Evolutionary conservation across 1,140 invertebrate genomes (phyloP), one percentile per base, ranked within the genome.

Genomic region (Eueides isabella): DNA sequence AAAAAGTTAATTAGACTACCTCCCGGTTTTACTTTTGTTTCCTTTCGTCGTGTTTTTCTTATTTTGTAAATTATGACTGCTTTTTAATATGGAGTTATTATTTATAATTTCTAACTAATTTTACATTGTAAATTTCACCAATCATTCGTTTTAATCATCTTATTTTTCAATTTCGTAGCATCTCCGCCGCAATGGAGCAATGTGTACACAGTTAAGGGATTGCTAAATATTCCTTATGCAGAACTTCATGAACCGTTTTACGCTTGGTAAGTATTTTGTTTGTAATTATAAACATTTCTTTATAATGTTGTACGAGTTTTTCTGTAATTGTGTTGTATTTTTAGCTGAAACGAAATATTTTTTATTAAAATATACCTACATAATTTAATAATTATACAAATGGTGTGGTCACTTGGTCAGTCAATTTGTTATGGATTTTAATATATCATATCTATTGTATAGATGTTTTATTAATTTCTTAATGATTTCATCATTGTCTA

Each of bases 211-310:
- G 95, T 96, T 0, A 96, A 96, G 86, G 97, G 97, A 48, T 94
- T 96, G 9, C 88, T 98, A 41, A 95, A 95, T 78, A 97, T 99
- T 75, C 98, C 98, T 0, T 99, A 99, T 94, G 98, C 98, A 12
- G 98, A 99, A 94, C 96, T 99, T 61, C 92, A 93, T 14, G 97
- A 98, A 89, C 98, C 98, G 5, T 98, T 99, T 87, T 96, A 95
- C 84, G 97, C 97, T 19, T 99, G 97, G 96, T 98, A 77, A 89
- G 86, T 63, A 48, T 23, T 61, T 7, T 61, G 31, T 55, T 55
- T 23, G 12, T 9, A 55, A 9, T 55, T 9, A 55, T 55, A 12
- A 2, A 26, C 12, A 2, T 0, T 48, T 23, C 26, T 55, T 38
- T 38, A n/a, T 38, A 38, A 16, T 38, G 12, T 38, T 38, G 35